Evolutionary conservation across 2,113 vertebrate genomes (phyloP).

Genomic region (Gopherus flavomarginatus): DNA sequence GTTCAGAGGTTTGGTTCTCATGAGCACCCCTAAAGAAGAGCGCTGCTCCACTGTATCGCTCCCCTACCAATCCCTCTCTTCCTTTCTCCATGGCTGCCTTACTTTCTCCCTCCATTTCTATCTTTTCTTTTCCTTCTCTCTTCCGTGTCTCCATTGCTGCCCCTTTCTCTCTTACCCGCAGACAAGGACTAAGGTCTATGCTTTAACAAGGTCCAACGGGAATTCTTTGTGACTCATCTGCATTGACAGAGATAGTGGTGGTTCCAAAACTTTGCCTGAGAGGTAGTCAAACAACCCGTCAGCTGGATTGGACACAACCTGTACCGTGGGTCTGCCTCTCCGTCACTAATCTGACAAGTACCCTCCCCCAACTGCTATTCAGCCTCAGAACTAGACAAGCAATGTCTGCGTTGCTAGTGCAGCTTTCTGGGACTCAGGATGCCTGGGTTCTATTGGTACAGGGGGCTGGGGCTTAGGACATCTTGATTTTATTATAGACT

Average conservation of each 20-base stretch:
- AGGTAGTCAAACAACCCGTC: not conserved
- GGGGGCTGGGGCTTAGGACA: too few species aligned
- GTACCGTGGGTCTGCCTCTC: not conserved
- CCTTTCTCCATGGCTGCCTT: rapidly evolving
- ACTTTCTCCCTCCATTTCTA: not conserved
- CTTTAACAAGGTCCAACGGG: not conserved
- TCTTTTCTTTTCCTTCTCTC: not conserved
- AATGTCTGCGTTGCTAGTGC: not conserved
- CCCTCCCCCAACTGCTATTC: not conserved
- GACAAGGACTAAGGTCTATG: not conserved
- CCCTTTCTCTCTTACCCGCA: not conserved
- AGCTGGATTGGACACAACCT: not conserved
- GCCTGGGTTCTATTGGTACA: not conserved
- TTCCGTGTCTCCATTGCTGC: not conserved
- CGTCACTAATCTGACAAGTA: not conserved
- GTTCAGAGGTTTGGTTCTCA: not conserved
- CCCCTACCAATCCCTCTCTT: too few species aligned
- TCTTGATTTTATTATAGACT: too few species aligned
- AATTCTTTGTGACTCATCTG: not conserved
- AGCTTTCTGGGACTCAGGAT: not conserved
- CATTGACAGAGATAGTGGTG: not conserved
- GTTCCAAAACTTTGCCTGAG: not conserved
- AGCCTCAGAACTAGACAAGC: not conserved
- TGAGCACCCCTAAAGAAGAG: rapidly evolving
- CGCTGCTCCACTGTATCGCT: not conserved